Evolutionary conservation across 2,113 vertebrate species (phyloP), one percentile per base, ranked within the genome.

Genomic region (Gymnogyps californianus): DNA sequence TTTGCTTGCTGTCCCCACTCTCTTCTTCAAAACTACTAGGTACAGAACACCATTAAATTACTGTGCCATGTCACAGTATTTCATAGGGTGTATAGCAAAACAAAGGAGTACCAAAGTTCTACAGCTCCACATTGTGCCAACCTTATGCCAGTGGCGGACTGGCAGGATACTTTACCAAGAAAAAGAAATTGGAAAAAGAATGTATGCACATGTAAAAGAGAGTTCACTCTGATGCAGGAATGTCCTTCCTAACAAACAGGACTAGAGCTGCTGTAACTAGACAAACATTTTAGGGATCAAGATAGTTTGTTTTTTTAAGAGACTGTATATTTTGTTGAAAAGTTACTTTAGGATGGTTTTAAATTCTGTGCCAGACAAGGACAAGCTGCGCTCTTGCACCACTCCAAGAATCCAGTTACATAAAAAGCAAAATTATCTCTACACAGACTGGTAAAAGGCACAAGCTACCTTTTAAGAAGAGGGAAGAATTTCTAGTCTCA

Each of bases 201-300:
- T 7, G 40, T 19, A 46, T 47, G 13, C 6, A n/a, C 1, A 0
- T 13, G 20, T 6, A 54, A 38, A 59, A 69, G 6, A 49, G 26
- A 54, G 24, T 46, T 59, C 52, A 19, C 46, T 44, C 21, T 26
- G 47, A 55, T 31, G 47, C 25, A 69, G 46, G 24, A n/a, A 47
- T 14, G 16, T 62, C 70, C 17, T 47, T 47, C 62, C n/a, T 31
- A n/a, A 46, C 25, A 49, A 6, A 62, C 13, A 62, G 34, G 25
- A 47, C 34, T 26, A 70, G 34, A 77, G 16, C 34, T 90, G 46
- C 54, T 47, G 24, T 47, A 69, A 40, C 13, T 31, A 76, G 10
- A 29, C 28, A 69, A 46, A 61, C 6, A 11, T 47, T 58, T 76
- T 24, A 29, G 34, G 16, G 29, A 67, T 40, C 16, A 40, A 40